Evolutionary conservation across 23 tunicate species (phyloP), one percentile per base, ranked within the genome.

Genomic region (Styela clava): DNA sequence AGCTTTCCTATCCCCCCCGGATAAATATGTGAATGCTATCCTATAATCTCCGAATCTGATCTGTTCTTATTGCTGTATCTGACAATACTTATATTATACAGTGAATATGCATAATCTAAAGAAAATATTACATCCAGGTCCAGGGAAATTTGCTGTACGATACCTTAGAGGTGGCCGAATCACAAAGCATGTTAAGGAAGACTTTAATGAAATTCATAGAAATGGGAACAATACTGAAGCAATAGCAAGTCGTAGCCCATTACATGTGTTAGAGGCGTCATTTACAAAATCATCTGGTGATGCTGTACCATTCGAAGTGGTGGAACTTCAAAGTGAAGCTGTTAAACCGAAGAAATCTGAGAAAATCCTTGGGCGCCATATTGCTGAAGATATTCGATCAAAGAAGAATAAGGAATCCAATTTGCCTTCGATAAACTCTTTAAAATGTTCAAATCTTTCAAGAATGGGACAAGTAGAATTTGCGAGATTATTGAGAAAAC

Each of bases 401-500:
- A 71, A 29, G 35, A 71, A 71, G 29, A 32, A 44, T 7, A 12
- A 44, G 12, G 56, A 5, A 44, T 5, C 56, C 12, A 12, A 12
- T 44, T 7, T 12, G 12, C 56, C 56, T 5, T 7, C 7, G 56
- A 44, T 7, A 12, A 44, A 12, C 12, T 7, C 12, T 5, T 7
- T 44, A 44, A 44, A 44, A 44, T 44, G 56, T 44, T 12, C 56
- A 12, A 12, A 44, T 44, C 7, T 44, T 7, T 44, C 56, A 44
- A 44, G 12, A 29, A 25, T 52, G 23, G 81, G 37, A 5, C 35
- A 24, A 2, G 67, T 76, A n/a, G 74, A 80, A 23, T 33, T 88
- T 2, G 88, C 94, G 2, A 74, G 69, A 35, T 72, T 76, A 2
- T 64, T 93, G 18, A 69, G 98, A 74, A 84, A 74, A 62, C 72